Conservation (phyloP, 2,797 vertebrate species). For the Ambastaia sidthimunki region DNA sequence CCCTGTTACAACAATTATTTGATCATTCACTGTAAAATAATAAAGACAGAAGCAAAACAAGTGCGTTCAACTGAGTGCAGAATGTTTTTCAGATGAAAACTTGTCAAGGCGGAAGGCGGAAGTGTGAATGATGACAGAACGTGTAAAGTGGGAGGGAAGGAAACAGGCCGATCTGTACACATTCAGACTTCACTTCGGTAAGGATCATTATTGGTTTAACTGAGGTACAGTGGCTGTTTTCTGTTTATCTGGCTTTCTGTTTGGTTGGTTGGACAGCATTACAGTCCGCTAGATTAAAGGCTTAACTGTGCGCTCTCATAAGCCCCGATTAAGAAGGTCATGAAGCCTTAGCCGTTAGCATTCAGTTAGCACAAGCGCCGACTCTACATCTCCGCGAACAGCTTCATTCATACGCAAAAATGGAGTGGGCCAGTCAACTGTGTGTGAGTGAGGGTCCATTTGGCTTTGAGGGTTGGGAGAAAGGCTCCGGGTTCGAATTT, state of each 20-base stretch:
- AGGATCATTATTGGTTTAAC: constrained; percentile 58
- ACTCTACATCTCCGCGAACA: constrained; percentile 58
- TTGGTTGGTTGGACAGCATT: constrained; percentile 59
- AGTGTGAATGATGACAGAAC: constrained; percentile 64
- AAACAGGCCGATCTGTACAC: constrained; percentile 65
- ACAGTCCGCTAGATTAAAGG: constrained; percentile 74
- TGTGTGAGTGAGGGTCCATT: constrained; percentile 75
- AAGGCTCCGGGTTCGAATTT: background rate
- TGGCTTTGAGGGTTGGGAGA: background rate
- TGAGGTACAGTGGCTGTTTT: constrained; percentile 55
- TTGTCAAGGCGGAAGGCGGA: constrained; percentile 67
- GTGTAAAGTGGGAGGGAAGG: constrained; percentile 73
- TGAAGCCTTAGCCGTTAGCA: constrained; percentile 66
- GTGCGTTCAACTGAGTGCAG: background rate
- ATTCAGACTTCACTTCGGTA: constrained; percentile 63
- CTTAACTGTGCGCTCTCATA: constrained; percentile 74
- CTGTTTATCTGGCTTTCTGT: constrained; percentile 66
- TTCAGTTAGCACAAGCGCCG: constrained; percentile 36
- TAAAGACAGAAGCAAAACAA: too few species aligned
- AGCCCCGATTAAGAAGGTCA: constrained; percentile 75
- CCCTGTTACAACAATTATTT: background rate
- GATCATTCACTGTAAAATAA: too few species aligned
- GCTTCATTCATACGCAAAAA: constrained; percentile 69
- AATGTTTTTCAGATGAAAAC: background rate
- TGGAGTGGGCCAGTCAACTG: constrained; percentile 83